phyloP scores from a whole-genome alignment of 2,888 invertebrate species.

The Epinotia nisella region DNA sequence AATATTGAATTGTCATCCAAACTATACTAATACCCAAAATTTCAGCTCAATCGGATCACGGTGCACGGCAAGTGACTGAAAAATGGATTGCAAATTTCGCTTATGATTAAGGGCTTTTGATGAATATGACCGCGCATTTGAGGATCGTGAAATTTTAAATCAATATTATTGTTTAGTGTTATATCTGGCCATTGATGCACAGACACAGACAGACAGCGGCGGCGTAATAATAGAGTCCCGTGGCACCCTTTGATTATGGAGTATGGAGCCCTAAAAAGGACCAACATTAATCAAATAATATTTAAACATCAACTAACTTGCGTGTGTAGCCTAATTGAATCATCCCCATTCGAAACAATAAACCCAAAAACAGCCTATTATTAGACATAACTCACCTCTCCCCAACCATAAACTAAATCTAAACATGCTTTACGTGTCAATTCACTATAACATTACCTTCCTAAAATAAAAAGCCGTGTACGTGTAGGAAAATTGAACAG shows the following conservation, averaged over 20 bases:
- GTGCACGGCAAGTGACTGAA: no score
- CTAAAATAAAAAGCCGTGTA: neutral
- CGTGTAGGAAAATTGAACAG: neutral
- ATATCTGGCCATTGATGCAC: neutral
- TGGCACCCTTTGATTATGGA: no score
- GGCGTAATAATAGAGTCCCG: neutral
- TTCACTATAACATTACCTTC: neutral
- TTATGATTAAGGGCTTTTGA: no score
- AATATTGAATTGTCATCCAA: no score
- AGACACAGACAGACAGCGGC: neutral
- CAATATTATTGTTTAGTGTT: no score
- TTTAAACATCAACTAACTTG: neutral
- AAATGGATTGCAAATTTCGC: no score
- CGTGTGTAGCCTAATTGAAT: neutral
- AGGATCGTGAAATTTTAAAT: no score
- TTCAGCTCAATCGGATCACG: no score
- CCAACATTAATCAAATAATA: neutral
- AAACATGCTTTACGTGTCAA: constrained; percentile 4
- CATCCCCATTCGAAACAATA: constrained; percentile 13
- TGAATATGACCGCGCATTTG: no score
- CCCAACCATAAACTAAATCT: neutral
- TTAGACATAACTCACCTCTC: neutral
- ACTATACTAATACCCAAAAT: no score
- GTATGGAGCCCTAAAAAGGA: neutral
- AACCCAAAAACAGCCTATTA: neutral